A percentile compares a stretch with the other conserved stretches of the same genome.
Conservation (phyloP, 2,888 invertebrate genomes). For the Dolichomitus sp. region DNA sequence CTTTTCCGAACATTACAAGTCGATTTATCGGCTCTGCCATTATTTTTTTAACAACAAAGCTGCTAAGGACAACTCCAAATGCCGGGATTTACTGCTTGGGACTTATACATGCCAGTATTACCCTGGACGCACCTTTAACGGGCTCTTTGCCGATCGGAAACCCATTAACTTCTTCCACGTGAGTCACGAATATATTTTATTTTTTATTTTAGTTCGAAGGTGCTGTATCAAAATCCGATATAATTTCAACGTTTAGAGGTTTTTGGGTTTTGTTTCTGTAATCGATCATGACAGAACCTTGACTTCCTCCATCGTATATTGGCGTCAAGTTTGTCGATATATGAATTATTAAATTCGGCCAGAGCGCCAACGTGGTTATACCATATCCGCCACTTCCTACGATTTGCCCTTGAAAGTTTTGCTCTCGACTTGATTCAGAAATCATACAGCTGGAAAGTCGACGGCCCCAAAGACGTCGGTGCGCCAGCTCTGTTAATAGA, state of each 20-base stretch:
- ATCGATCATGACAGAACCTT: slow-evolving; percentile 76
- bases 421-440: slow-evolving; percentile 87
- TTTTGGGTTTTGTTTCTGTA: slow-evolving; percentile 69
- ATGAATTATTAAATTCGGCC: slow-evolving; percentile 71
- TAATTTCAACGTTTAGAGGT: slow-evolving; percentile 70
- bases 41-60: slow-evolving; percentile 92
- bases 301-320: slow-evolving; percentile 72
- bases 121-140: slow-evolving; percentile 90
- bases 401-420: background rate
- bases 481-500: no score
- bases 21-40: slow-evolving; percentile 95
- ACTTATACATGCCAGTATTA: slow-evolving; percentile 89
- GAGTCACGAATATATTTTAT: slow-evolving; percentile 78
- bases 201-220: background rate
- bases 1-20: slow-evolving; percentile 97
- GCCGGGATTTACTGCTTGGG: slow-evolving; percentile 91
- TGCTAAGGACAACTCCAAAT: slow-evolving; percentile 90
- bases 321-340: slow-evolving; percentile 70
- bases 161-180: slow-evolving; percentile 96
- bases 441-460: slow-evolving; percentile 76
- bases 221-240: slow-evolving; percentile 49
- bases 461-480: no score
- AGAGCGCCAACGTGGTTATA: slow-evolving; percentile 73
- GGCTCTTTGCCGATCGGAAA: slow-evolving; percentile 95
- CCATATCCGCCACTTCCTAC: slow-evolving; percentile 70